Base-by-base conservation (phyloP, 2,797 vertebrate genomes). In the Catamblyrhynchus diadema region DNA sequence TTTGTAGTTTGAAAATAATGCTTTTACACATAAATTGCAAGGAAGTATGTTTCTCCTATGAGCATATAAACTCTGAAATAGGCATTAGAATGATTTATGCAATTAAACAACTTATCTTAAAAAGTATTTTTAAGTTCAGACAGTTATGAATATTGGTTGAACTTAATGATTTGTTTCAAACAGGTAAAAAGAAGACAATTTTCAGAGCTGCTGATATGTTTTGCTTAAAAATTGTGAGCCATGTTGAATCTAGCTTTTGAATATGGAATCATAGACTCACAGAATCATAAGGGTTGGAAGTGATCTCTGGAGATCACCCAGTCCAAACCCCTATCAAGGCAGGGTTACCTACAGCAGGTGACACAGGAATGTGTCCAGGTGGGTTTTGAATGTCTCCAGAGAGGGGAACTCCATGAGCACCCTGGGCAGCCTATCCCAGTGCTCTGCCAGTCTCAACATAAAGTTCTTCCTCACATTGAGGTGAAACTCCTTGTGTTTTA, bases 391-490 rank as follows among this genome's bases (percentile, higher is more conserved):
- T 20, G 6, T n/a, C 20, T 57, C n/a, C 66, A 51, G 13, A 57
- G 16, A 48, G 7, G 19, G 19, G 57, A 2, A 9, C 7, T 72
- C 23, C 19, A 8, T 0, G 0, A 79, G 7, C 27, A 12, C 17
- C 47, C 47, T 51, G 50, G 50, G 28, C 27, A 50, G 27, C 17
- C 17, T 30, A 28, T 19, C 12, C 11, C 28, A 19, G 28, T 12
- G 50, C 7, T 30, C 50, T 19, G 17, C 10, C 28, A 30, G 50
- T 51, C 17, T 51, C 50, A 30, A 19, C 28, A 51, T 51, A 30
- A 51, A 19, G 50, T 19, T 51, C 50, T 51, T 30, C 17, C 17
- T 19, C 28, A 51, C 3, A 6, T 1, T 69, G 35, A 24, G 13
- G 14, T 44, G 32, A 35, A 74, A 48, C 5, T 35, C 37, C 10